Evolutionary conservation across 1,140 invertebrate genomes (phyloP).

Genomic region (Oryctes rhinoceros): DNA sequence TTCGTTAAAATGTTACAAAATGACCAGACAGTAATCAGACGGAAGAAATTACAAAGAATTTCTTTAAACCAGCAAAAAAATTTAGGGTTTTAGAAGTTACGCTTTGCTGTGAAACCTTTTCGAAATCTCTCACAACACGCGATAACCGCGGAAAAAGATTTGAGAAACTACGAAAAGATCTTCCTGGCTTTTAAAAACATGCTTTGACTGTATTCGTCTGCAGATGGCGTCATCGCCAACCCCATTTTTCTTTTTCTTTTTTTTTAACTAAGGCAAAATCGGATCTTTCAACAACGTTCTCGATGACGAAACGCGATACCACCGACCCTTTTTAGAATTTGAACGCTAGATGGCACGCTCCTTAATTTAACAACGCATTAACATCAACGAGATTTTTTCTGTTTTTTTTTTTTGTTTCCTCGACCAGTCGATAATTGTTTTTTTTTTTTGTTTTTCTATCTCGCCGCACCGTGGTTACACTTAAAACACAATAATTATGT

Average conservation of each 20-base stretch:
- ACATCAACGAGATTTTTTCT: conserved; percentile 39
- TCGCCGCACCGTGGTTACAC: background rate
- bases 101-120: conserved; percentile 4
- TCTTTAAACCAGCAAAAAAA: background rate
- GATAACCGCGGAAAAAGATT: background rate
- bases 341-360: conserved; percentile 41
- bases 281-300: conserved; percentile 44
- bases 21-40: too few species aligned
- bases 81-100: conserved; percentile 16
- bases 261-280: conserved; percentile 57
- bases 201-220: background rate
- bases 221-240: conserved; percentile 26
- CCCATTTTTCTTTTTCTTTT: too few species aligned
- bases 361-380: conserved; percentile 34
- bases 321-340: conserved; percentile 58
- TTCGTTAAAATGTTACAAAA: too few species aligned
- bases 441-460: background rate
- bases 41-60: too few species aligned
- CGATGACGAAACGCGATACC: conserved; percentile 45
- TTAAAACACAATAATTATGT: conserved; percentile 1
- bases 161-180: background rate
- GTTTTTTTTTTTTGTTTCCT: background rate
- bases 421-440: background rate
- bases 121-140: background rate
- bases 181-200: background rate